Evolutionary conservation across 2,888 invertebrate genomes (phyloP), one percentile per base, ranked within the genome.

Genomic region (Agrochola lota): DNA sequence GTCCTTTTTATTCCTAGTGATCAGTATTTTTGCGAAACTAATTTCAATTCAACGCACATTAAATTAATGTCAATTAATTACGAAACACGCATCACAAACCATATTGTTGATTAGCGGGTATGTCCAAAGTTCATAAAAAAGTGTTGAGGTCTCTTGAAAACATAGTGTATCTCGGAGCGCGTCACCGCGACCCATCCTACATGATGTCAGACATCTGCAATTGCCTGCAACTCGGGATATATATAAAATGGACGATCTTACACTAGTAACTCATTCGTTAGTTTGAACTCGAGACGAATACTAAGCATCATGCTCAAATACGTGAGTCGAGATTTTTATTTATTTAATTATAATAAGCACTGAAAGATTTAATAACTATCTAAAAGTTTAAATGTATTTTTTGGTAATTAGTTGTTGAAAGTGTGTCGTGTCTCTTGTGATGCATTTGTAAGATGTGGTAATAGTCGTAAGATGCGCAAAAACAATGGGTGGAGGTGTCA

Each of bases 291-390:
- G 93, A 93, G 92, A 94, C 93, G 95, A 94, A 94, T 92, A 95
- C 94, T 92, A 91, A 95, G 91, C 95, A 95, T 88, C 94, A 96
- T 96, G 96, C 92, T 96, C 87, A 96, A 95, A 96, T 96, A 96
- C 96, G 96, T 96, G 94, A 96, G 96, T 96, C 72, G 20, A 82
- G 57, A 77, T 80, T 78, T 85, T 78, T 81, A 83, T 85, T 81
- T 87, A 83, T 82, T 74, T 86, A 85, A 86, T 87, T 86, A 81
- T 79, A 81, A 74, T 87, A 89, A 85, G 75, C 83, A 82, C 69
- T 75, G 67, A 84, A 87, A 81, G 77, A 81, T 85, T 80, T 87
- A n/a, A 35, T 52, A 40, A 49, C 49, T 30, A 49, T 30, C 23
- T 30, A 15, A 67, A 67, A 30, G 35, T 55, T 69, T 1, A 40